These are phyloP conservation scores for Petromus typicus DNA, from an alignment of 2,113 vertebrate genomes.

Conservation along the genomic window DNA sequence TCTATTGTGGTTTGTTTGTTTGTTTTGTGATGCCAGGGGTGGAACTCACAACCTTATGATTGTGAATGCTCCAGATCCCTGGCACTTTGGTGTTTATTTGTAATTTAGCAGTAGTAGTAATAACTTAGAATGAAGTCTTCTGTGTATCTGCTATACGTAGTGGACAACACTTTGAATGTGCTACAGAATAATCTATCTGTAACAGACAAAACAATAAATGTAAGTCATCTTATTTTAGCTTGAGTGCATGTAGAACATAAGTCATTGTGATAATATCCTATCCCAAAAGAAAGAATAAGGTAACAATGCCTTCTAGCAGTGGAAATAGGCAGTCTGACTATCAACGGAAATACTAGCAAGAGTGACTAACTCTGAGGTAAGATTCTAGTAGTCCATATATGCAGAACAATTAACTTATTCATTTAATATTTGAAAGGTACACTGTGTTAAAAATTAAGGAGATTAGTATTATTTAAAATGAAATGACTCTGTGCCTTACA, in stretches of 20 bases:
- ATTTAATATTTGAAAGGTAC: neutral
- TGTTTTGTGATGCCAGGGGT: too few species aligned
- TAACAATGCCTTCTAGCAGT: neutral
- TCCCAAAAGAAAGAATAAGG: neutral
- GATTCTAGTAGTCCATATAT: neutral
- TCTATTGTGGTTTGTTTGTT: neutral
- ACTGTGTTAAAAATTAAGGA: neutral
- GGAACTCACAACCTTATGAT: too few species aligned
- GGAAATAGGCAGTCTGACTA: neutral
- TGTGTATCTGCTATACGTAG: neutral
- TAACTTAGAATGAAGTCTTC: neutral
- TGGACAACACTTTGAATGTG: neutral
- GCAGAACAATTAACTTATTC: neutral
- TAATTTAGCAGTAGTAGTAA: neutral
- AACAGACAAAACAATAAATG: neutral
- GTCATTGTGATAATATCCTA: conserved; percentile 16
- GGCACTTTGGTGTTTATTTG: neutral
- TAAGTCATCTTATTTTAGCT: conserved; percentile 39
- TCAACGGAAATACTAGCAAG: neutral
- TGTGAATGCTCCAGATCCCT: too few species aligned
- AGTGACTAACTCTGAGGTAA: neutral
- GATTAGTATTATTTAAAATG: neutral
- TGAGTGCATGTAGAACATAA: conserved; percentile 2
- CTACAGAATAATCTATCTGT: conserved; percentile 8
- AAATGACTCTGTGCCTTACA: neutral